Evolutionary conservation across 1,140 invertebrate genomes (phyloP).

Genomic region (Agraylea sexmaculata): DNA sequence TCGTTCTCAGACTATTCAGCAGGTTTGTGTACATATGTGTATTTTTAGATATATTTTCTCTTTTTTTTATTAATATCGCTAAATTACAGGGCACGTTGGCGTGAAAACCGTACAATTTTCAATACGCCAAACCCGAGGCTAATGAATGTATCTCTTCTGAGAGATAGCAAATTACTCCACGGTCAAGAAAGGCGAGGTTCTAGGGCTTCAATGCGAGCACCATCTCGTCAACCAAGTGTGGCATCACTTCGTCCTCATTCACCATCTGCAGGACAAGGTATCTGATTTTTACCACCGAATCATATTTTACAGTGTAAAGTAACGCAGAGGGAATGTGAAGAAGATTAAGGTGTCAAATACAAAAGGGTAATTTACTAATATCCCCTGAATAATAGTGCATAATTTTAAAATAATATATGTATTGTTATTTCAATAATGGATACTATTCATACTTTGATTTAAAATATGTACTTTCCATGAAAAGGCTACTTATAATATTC

Average conservation of each 20-base stretch:
- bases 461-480: no score
- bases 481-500: no score
- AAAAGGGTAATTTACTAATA: no score
- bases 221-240: slow-evolving; percentile 70
- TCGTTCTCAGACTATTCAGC: slow-evolving; percentile 85
- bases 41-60: not conserved
- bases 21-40: slow-evolving; percentile 52
- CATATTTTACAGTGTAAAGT: slow-evolving; percentile 25
- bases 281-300: slow-evolving; percentile 40
- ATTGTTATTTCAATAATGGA: no score
- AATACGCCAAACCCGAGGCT: slow-evolving; percentile 86
- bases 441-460: no score
- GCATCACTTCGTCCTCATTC: slow-evolving; percentile 68
- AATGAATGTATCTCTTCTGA: slow-evolving; percentile 75
- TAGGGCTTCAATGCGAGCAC: slow-evolving; percentile 60
- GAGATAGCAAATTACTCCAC: slow-evolving; percentile 69
- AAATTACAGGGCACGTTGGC: slow-evolving; percentile 69
- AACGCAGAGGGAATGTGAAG: no score
- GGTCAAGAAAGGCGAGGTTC: slow-evolving; percentile 60
- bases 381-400: no score
- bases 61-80: not conserved
- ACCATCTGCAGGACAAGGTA: slow-evolving; percentile 65
- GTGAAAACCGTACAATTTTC: slow-evolving; percentile 84
- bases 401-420: no score
- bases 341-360: no score